These are phyloP conservation scores for Amphipyra tragopoginis DNA, from an alignment of 2,888 invertebrate species.

Conservation along the genomic window DNA sequence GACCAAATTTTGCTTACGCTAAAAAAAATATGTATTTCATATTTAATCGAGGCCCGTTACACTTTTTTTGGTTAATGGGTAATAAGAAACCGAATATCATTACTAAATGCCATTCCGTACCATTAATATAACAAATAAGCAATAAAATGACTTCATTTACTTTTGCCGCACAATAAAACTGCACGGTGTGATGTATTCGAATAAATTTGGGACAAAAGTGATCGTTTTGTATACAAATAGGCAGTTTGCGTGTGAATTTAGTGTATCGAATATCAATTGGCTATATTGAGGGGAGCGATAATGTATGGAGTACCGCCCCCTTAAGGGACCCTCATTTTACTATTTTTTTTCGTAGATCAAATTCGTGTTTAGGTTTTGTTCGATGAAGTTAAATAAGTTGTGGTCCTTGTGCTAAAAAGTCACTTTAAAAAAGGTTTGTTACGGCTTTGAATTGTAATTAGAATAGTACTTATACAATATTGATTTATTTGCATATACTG, in stretches of 20 bases:
- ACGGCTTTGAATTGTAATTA: too few relatives aligned
- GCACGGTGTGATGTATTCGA: slow-evolving; percentile 63
- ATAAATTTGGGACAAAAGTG: slow-evolving; percentile 74
- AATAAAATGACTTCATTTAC: slow-evolving; percentile 75
- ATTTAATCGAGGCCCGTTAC: too few relatives aligned
- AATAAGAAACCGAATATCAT: slow-evolving; percentile 46
- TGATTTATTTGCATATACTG: too few relatives aligned
- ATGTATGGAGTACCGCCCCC: slow-evolving; percentile 71
- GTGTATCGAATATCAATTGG: slow-evolving; percentile 88
- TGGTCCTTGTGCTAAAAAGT: too few relatives aligned
- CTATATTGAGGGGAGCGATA: slow-evolving; percentile 69
- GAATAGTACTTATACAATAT: too few relatives aligned
- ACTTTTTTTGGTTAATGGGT: slow-evolving; percentile 31
- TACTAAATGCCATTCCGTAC: slow-evolving; percentile 42
- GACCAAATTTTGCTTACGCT: too few relatives aligned
- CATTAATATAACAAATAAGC: slow-evolving; percentile 56
- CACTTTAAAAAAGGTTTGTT: too few relatives aligned
- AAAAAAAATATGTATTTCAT: too few relatives aligned
- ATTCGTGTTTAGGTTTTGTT: slow-evolving; percentile 7
- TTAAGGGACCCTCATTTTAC: slow-evolving; percentile 43
- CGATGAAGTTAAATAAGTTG: neutral
- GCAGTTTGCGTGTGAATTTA: slow-evolving; percentile 84
- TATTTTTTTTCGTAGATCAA: slow-evolving; percentile 35
- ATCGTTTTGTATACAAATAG: slow-evolving; percentile 82
- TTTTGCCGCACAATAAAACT: slow-evolving; percentile 78